Conservation (phyloP, 2,888 invertebrate genomes). For the Platycheirus rosarum region DNA sequence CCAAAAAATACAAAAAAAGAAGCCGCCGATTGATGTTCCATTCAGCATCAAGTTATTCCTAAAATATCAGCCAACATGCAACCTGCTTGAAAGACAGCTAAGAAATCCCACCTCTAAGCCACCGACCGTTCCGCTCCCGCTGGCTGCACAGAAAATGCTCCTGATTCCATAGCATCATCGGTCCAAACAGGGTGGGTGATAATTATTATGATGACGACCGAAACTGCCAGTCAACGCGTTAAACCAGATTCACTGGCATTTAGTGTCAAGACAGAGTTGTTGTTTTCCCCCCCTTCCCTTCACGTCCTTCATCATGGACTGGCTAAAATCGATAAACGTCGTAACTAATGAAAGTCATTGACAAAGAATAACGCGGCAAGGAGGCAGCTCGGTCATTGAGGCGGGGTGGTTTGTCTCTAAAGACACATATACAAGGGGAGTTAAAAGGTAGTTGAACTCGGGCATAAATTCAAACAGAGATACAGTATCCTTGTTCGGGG, state of each 20-base stretch:
- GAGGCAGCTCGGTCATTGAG: too few species aligned
- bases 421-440: conserved; percentile 31
- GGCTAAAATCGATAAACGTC: conserved; percentile 67
- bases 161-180: conserved; percentile 11
- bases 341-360: conserved; percentile 73
- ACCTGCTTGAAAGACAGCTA: conserved; percentile 29
- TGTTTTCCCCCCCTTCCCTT: background rate
- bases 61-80: conserved; percentile 7
- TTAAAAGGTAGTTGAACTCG: conserved; percentile 67
- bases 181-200: conserved; percentile 41
- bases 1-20: conserved; percentile 7
- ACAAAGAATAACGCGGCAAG: conserved; percentile 30
- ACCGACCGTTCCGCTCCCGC: background rate
- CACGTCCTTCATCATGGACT: conserved; percentile 22
- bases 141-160: conserved; percentile 5
- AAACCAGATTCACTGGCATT: conserved; percentile 29
- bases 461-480: conserved; percentile 61
- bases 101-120: too few species aligned
- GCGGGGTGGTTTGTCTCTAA: background rate
- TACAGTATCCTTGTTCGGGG: conserved; percentile 56
- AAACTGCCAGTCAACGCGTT: conserved; percentile 44
- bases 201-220: conserved; percentile 57
- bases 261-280: conserved; percentile 18
- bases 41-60: conserved; percentile 19
- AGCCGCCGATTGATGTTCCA: conserved; percentile 32